phyloP scores from a whole-genome alignment of 2,113 vertebrate species.

The Ceuthmochares aereus region DNA sequence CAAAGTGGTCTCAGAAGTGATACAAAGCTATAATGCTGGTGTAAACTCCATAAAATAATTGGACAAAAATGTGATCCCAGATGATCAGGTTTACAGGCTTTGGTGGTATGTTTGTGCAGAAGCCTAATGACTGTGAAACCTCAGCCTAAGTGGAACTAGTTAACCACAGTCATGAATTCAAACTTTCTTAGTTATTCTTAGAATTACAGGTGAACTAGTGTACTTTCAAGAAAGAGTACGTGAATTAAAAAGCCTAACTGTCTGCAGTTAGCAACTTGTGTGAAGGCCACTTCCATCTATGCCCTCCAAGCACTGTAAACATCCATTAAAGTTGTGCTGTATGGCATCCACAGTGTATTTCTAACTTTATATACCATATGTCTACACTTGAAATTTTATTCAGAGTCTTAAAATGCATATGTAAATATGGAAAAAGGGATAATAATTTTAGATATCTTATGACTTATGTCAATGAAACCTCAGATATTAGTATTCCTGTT shows the following conservation, averaged over 20 bases:
- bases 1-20: neutral
- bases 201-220: neutral
- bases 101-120: neutral
- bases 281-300: neutral
- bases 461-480: neutral
- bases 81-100: neutral
- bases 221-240: neutral
- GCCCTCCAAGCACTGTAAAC: neutral
- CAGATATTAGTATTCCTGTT: neutral
- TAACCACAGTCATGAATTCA: neutral
- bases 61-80: neutral
- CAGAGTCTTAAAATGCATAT: neutral
- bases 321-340: neutral
- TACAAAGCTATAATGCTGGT: neutral
- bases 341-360: neutral
- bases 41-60: neutral
- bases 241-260: neutral
- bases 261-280: neutral
- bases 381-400: neutral
- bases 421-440: neutral
- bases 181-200: neutral
- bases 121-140: neutral
- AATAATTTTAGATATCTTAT: neutral
- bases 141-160: neutral
- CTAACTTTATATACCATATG: fast-evolving